Base-by-base conservation (phyloP, 2,888 invertebrate species). In the Apotomis capreana region DNA sequence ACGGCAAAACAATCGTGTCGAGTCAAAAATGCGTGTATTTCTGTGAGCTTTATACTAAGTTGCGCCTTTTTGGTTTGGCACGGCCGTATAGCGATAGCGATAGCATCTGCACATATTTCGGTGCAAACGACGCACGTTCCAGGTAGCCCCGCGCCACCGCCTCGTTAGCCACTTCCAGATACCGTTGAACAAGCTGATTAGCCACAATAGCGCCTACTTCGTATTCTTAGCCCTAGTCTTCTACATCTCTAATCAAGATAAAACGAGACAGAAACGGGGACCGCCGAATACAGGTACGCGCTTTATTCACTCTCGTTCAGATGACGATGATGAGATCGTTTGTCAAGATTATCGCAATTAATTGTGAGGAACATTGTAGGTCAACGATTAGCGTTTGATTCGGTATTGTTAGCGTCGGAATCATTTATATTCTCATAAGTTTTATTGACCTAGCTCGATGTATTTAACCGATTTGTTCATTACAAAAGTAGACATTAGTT, bases 111-210 rank as follows among this genome's bases (percentile, higher is more conserved):
- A 61, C 55, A 68, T 57, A 68, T 58, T 72, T 68, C 52, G 52
- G 69, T 78, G 78, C 80, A 81, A 80, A 80, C 79, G 79, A 77
- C 75, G 68, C 74, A 79, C 73, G 80, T 81, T 75, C 60, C 83
- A 89, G 89, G 74, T 88, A 75, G 81, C 86, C 72, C 88, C 89
- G 51, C 81, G 84, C 65, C 92, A 94, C 76, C 77, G 84, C 10
- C 81, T 89, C 68, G 91, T 94, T 15, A 91, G 88, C 73, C 92
- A 93, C 81, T 95, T 94, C 93, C 89, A 91, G 77, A 92, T 95
- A 78, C 96, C 96, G 44, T 91, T 96, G 76, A 96, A 96, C 85
- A 95, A 95, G 87, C 95, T 96, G 89, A 94, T 96, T 78, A 95
- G 95, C 67, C 95, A 95, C 80, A 91, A 94, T 5, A 94, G 95